These are phyloP conservation scores for Cosmopolites sordidus DNA, from an alignment of 2,888 invertebrate genomes.

Conservation along the genomic window DNA sequence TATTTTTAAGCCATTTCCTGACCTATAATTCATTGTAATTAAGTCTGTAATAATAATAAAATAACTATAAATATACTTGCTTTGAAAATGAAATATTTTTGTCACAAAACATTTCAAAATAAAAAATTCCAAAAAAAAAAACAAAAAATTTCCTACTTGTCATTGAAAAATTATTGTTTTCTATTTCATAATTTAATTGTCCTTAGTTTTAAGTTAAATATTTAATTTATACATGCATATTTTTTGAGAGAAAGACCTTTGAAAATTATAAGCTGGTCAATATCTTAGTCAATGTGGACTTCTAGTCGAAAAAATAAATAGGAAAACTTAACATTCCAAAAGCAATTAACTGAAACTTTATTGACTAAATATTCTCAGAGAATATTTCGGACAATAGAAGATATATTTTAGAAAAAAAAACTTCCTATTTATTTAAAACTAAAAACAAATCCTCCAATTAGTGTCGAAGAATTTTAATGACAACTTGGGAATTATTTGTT, in stretches of 20 bases:
- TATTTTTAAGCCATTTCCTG: too few relatives aligned
- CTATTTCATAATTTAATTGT: too few relatives aligned
- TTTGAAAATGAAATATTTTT: too few relatives aligned
- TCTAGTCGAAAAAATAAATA: constrained; percentile 30
- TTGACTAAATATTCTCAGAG: constrained; percentile 23
- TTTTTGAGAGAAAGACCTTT: neutral
- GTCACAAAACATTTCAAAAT: too few relatives aligned
- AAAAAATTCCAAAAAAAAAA: too few relatives aligned
- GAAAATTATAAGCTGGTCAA: neutral
- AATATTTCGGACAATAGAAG: constrained; percentile 19
- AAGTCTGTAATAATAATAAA: too few relatives aligned
- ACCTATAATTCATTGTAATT: too few relatives aligned
- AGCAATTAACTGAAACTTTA: neutral
- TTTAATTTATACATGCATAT: neutral
- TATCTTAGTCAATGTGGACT: constrained; percentile 28
- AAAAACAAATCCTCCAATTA: too few relatives aligned
- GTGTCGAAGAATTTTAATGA: too few relatives aligned
- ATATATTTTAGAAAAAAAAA: neutral
- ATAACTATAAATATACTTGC: too few relatives aligned
- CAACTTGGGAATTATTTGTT: neutral
- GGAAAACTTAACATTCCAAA: constrained; percentile 11
- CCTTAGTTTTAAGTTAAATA: neutral
- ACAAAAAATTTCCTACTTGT: too few relatives aligned
- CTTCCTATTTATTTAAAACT: constrained; percentile 25
- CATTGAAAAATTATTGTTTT: too few relatives aligned